A percentile compares a stretch with the other conserved stretches of the same genome.
These are phyloP conservation scores for Empis livida DNA, from an alignment of 2,888 invertebrate species.

Conservation along the genomic window DNA sequence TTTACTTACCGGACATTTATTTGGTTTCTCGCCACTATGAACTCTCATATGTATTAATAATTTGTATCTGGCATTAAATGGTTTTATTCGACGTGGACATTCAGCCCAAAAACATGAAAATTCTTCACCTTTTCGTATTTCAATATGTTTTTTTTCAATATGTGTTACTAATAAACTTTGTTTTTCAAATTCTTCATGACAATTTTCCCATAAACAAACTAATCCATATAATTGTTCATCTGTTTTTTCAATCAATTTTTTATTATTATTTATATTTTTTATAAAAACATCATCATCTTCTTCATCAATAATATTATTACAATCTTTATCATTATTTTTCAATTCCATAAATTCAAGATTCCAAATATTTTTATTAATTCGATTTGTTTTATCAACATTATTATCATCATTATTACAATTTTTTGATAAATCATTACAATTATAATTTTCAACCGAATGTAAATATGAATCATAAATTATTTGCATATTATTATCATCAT, in stretches of 20 bases:
- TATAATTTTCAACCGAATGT: constrained; percentile 25
- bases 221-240: constrained; percentile 1
- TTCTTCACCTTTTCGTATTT: constrained; percentile 71
- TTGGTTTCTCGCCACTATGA: constrained; percentile 97
- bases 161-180: constrained; percentile 71
- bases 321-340: constrained; percentile 3
- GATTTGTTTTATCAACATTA: constrained; percentile 21
- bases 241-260: not conserved
- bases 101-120: constrained; percentile 90
- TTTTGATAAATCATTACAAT: constrained; percentile 19
- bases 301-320: constrained; percentile 6
- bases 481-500: not conserved
- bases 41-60: constrained; percentile 93
- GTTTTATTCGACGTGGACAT: constrained; percentile 77
- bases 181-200: constrained; percentile 63
- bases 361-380: constrained; percentile 17
- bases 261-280: not conserved
- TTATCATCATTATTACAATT: constrained; percentile 16
- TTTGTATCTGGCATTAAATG: constrained; percentile 97
- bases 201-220: constrained; percentile 75
- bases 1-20: constrained; percentile 85
- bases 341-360: constrained; percentile 5
- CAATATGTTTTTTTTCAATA: constrained; percentile 79
- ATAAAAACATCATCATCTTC: constrained; percentile 14
- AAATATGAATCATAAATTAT: constrained; percentile 18